Evolutionary conservation across 2,113 vertebrate genomes (phyloP).

Genomic region (Helogale parvula): DNA sequence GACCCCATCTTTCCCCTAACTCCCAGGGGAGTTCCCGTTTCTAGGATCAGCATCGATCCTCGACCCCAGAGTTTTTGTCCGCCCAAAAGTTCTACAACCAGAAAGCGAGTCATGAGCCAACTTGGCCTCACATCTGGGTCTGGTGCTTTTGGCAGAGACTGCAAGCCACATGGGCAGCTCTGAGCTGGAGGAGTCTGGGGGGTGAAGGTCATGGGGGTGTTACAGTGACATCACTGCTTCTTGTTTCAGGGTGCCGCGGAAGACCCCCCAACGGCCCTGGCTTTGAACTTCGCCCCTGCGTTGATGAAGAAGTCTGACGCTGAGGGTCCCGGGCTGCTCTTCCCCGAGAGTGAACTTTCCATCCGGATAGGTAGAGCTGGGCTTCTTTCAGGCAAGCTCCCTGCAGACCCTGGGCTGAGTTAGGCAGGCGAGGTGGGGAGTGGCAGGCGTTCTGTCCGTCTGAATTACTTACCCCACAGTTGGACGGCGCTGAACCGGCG

Average conservation of each 20-base stretch:
- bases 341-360: constrained; percentile 86
- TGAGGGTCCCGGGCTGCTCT: neutral
- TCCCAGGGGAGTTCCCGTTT: neutral
- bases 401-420: constrained; percentile 77
- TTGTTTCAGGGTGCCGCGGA: constrained; percentile 88
- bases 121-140: neutral
- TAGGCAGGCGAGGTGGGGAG: neutral
- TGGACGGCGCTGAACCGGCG: fast-evolving
- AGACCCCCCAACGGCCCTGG: constrained; percentile 87
- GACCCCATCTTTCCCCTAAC: neutral
- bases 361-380: constrained; percentile 97
- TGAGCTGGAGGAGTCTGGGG: neutral
- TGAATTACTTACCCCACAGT: fast-evolving
- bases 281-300: constrained; percentile 83
- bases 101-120: neutral
- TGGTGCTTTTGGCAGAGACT: neutral
- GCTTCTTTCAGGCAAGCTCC: constrained; percentile 94
- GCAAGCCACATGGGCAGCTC: neutral
- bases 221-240: constrained; percentile 7
- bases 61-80: neutral
- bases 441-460: neutral
- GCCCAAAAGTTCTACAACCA: neutral
- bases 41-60: neutral
- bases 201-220: neutral
- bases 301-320: constrained; percentile 86